Conservation (phyloP, 2,888 invertebrate genomes). For the Patella depressa region DNA sequence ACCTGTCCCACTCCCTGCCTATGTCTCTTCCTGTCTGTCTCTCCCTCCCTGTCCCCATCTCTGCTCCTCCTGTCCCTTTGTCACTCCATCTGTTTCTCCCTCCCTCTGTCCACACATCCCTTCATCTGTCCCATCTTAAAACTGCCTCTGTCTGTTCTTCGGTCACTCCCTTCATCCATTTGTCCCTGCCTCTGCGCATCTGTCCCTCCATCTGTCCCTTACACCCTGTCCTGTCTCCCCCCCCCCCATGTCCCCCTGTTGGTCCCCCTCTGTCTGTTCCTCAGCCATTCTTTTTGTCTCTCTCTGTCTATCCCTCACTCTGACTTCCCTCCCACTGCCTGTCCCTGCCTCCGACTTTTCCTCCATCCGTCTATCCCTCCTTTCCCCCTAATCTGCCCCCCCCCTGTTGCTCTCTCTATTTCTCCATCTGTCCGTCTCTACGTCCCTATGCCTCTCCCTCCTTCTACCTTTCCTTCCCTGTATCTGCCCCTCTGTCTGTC, state of each 20-base stretch:
- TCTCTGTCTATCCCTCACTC: not conserved
- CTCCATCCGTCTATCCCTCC: not conserved
- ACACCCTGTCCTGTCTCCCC: conserved; percentile 15
- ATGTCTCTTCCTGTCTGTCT: no score
- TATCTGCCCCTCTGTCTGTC: conserved; percentile 3
- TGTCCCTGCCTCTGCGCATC: conserved; percentile 17
- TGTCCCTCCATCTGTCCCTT: conserved; percentile 18
- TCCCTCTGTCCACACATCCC: no score
- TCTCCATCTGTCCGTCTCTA: conserved; percentile 8
- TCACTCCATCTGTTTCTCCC: no score
- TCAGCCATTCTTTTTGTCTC: no score
- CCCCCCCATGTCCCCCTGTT: conserved; percentile 13
- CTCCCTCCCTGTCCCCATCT: not conserved
- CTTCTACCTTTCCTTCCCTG: conserved; percentile 6
- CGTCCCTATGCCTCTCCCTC: conserved; percentile 16
- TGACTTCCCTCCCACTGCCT: not conserved
- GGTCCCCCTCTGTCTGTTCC: no score
- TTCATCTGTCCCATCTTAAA: conserved; percentile 17
- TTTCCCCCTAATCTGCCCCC: not conserved
- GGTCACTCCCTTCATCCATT: conserved; percentile 18
- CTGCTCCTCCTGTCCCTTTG: conserved; percentile 7
- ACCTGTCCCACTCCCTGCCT: no score
- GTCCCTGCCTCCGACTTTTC: no score
- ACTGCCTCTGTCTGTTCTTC: conserved; percentile 14
- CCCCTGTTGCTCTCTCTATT: not conserved